These are phyloP conservation scores for Archocentrus centrarchus DNA, from an alignment of 2,113 vertebrate genomes.

Conservation along the genomic window DNA sequence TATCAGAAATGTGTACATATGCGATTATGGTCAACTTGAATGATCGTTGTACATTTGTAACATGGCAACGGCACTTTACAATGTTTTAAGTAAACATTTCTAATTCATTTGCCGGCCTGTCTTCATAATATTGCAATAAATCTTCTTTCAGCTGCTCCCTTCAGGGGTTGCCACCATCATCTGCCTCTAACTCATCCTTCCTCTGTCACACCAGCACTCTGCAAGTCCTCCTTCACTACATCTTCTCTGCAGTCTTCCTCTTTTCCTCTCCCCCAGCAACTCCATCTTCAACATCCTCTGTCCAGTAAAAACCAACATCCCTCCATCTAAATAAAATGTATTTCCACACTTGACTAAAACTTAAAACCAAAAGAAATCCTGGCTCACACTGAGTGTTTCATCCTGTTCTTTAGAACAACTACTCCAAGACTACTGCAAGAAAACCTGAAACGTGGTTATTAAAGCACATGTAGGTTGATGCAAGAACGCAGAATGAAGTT, in stretches of 20 bases:
- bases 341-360: background rate
- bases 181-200: background rate
- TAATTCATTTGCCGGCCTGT: background rate
- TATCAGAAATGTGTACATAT: background rate
- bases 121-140: background rate
- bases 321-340: background rate
- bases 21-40: background rate
- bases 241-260: fast-evolving
- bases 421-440: background rate
- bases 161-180: background rate
- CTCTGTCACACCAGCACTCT: background rate
- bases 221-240: fast-evolving
- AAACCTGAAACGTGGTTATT: background rate
- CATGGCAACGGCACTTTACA: too few relatives aligned
- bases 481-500: too few relatives aligned
- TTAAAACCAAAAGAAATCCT: background rate
- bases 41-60: too few relatives aligned
- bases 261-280: background rate
- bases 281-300: background rate
- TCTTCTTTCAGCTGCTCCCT: background rate
- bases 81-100: background rate
- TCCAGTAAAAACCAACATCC: background rate
- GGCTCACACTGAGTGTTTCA: too few relatives aligned
- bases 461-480: too few relatives aligned
- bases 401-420: background rate